Evolutionary conservation across 1,140 invertebrate genomes (phyloP).

Genomic region (Eulimnadia texana): DNA sequence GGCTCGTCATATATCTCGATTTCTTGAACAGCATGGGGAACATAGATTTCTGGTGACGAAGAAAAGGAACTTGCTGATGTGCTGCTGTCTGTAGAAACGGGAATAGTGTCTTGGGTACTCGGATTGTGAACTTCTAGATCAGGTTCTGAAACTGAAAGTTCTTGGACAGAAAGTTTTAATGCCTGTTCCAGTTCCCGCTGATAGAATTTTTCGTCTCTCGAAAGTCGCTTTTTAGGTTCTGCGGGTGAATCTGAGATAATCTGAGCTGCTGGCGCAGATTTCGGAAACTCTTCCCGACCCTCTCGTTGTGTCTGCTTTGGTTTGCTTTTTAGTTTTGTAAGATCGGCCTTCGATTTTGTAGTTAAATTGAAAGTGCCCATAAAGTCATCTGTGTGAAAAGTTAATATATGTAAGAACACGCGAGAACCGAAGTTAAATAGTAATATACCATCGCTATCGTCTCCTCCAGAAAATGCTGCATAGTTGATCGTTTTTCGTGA

Average conservation of each 20-base stretch:
- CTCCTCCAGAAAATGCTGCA: background rate
- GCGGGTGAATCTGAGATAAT: background rate
- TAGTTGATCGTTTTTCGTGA: background rate
- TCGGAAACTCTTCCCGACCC: background rate
- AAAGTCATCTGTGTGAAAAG: background rate
- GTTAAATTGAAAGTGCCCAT: background rate
- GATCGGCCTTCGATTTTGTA: background rate
- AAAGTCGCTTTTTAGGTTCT: background rate
- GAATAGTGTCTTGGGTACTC: background rate
- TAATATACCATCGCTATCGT: background rate
- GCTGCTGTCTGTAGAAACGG: background rate
- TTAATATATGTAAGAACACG: no score
- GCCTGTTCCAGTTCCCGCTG: background rate
- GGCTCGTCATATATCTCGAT: no score
- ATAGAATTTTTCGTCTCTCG: background rate
- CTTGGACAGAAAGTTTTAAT: background rate
- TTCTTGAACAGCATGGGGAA: no score
- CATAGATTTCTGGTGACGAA: background rate
- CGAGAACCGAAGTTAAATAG: no score
- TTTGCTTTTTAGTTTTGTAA: background rate
- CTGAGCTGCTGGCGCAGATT: no score
- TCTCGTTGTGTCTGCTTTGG: background rate
- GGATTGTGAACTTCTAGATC: background rate
- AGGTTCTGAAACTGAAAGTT: background rate
- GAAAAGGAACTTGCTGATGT: background rate